phyloP scores from a whole-genome alignment of 2,113 vertebrate species.

The Corynorhinus townsendii region DNA sequence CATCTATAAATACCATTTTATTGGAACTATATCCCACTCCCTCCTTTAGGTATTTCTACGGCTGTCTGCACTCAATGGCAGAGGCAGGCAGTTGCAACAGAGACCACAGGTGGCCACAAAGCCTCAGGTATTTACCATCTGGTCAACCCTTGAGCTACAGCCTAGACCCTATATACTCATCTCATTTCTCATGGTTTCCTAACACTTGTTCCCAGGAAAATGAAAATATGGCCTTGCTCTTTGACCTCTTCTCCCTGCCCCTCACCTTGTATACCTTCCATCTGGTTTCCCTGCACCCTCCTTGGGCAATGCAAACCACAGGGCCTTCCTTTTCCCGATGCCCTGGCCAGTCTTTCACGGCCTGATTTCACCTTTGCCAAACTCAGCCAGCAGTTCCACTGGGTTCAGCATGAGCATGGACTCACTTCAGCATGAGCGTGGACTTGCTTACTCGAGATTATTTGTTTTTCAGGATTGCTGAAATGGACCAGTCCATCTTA shows the following conservation, averaged over 20 bases:
- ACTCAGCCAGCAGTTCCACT: neutral
- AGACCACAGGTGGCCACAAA: neutral
- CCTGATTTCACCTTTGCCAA: neutral
- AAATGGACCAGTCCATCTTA: neutral
- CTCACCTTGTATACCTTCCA: fast-evolving
- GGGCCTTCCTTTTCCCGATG: too few relatives aligned
- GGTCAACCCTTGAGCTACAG: too few relatives aligned
- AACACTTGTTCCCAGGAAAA: neutral
- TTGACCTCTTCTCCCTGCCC: neutral
- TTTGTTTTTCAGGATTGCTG: neutral
- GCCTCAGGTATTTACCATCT: neutral
- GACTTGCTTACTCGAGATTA: too few relatives aligned
- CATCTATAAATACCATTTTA: neutral
- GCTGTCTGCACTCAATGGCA: neutral
- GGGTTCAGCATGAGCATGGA: fast-evolving
- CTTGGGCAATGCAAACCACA: fast-evolving
- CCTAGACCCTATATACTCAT: neutral
- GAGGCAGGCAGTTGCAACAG: neutral
- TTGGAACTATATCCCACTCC: neutral
- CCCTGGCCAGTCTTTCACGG: too few relatives aligned
- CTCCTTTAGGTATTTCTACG: neutral
- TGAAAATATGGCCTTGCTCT: neutral
- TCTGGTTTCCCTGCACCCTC: fast-evolving
- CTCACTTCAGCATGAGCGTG: fast-evolving
- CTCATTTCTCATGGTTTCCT: neutral